Evolutionary conservation across 2,888 invertebrate genomes (phyloP), one percentile per base, ranked within the genome.

Genomic region (Lepeophtheirus nordmannii): DNA sequence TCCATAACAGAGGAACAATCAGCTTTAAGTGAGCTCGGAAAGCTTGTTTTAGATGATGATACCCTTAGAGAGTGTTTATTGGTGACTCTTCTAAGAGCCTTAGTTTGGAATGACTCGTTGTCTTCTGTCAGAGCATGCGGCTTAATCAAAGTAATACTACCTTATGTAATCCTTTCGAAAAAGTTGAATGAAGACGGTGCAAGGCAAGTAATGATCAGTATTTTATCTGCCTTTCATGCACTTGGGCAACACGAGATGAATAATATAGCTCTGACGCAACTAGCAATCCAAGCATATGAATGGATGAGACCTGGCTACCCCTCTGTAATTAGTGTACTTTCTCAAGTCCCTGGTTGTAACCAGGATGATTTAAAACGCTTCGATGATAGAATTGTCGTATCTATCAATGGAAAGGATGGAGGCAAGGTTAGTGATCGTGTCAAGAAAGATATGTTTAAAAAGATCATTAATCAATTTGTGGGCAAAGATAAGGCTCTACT

Each of bases 221-320:
- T 89, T 69, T 78, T 89, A 68, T 83, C 83, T 70, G 90, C 89
- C 61, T 79, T 93, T 69, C 85, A 89, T 69, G 78, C 85, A 68
- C 89, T 92, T 73, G 93, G 93, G 0, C 88, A 91, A 73, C 91
- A 92, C 74, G 92, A 92, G 72, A 84, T 86, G 12, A 88, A 88
- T 78, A 89, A 87, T 74, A 86, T 89, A 14, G 82, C 84, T 0
- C 76, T 91, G 58, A 80, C 90, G 8, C 84, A 85, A 8, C 79
- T 90, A 37, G 89, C 88, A 7, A 84, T 89, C 1, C 87, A 87
- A 77, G 83, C 88, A 63, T 93, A 92, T 76, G 91, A 92, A 75
- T 79, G 84, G 69, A 77, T 90, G 53, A 80, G 89, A 68, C 88
- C 87, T 0, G 79, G 80, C 68, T 89, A 86, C 76, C 84, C 87